Evolutionary conservation across 2,113 vertebrate genomes (phyloP), one percentile per base, ranked within the genome.

Genomic region (Acrocephalus arundinaceus): DNA sequence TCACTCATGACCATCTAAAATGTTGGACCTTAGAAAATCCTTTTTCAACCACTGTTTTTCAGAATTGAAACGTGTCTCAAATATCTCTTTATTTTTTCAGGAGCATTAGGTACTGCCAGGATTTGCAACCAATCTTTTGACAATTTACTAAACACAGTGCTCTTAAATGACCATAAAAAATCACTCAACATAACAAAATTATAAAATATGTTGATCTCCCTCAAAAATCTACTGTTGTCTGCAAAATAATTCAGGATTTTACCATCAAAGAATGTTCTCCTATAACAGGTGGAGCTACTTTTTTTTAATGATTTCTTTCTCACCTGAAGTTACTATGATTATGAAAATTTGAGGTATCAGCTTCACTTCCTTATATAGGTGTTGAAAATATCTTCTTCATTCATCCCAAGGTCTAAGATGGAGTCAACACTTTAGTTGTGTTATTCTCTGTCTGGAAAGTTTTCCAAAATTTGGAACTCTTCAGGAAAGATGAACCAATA

Each of bases 201-300:
- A 27, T 33, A 85, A 77, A 45, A 66, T 46, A 37, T 0, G 0
- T 48, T 4, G 0, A 27, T 66, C 2, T 74, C 4, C 16, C 3
- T 78, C n/a, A 55, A 83, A 83, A 59, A 63, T 59, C 39, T 67
- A 7, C 21, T 59, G 2, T 13, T 68, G 3, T 70, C 27, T 73
- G 12, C 12, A 51, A 65, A 79, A 9, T 22, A 83, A 33, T 65
- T 73, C 27, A 30, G 5, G 8, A 61, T 61, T 77, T 15, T 15
- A 49, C 61, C 61, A 22, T 35, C 24, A 68, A 80, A 66, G 11
- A 66, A 33, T 65, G 7, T 52, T 65, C 9, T 80, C 4, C 14
- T 31, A 18, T 10, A 52, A 25, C 9, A 58, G 0, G 0, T 17
- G 4, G 14, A 84, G 10, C 27, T 61, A 31, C 10, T 13, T 45